Percentiles rank a stretch among this genome's conserved stretches.
Evolutionary conservation across 2,797 vertebrate species (phyloP).

Genomic region (Myioborus miniatus): DNA sequence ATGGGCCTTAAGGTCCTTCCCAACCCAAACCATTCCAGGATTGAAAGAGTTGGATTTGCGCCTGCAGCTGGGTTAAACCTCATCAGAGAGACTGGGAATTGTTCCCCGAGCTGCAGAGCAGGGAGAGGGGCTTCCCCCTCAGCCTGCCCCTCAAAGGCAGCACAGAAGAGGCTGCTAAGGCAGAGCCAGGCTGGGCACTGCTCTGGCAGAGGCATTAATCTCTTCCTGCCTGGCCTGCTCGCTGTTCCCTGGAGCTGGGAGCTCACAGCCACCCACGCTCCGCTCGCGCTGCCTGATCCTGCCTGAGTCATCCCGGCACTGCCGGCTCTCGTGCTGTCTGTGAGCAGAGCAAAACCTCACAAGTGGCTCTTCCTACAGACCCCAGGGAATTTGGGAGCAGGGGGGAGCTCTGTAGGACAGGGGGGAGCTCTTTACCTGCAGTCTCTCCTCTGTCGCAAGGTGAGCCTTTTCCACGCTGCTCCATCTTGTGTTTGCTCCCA

Average conservation of each 20-base stretch:
- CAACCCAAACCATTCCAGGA: background rate
- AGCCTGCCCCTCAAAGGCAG: background rate
- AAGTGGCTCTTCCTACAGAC: background rate
- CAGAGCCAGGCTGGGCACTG: background rate
- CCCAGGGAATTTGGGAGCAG: fast-evolving
- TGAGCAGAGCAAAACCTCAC: background rate
- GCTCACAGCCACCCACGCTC: background rate
- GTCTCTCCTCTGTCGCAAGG: fast-evolving
- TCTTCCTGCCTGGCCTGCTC: background rate
- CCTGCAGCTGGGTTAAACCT: background rate
- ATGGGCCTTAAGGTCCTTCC: background rate
- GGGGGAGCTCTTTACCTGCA: background rate
- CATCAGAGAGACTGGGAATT: background rate
- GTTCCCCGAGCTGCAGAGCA: background rate
- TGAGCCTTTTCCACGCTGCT: background rate
- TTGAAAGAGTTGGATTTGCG: background rate
- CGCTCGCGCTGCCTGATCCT: background rate
- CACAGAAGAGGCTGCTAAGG: background rate
- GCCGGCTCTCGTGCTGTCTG: background rate
- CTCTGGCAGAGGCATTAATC: background rate
- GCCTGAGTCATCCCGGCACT: slow-evolving; percentile 54
- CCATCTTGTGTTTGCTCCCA: background rate
- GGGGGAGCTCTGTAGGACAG: fast-evolving
- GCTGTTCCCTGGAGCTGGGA: background rate
- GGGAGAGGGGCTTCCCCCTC: background rate